These are phyloP conservation scores for Sebastes kiyomatsui DNA, from an alignment of 2,797 vertebrate species.

Conservation along the genomic window DNA sequence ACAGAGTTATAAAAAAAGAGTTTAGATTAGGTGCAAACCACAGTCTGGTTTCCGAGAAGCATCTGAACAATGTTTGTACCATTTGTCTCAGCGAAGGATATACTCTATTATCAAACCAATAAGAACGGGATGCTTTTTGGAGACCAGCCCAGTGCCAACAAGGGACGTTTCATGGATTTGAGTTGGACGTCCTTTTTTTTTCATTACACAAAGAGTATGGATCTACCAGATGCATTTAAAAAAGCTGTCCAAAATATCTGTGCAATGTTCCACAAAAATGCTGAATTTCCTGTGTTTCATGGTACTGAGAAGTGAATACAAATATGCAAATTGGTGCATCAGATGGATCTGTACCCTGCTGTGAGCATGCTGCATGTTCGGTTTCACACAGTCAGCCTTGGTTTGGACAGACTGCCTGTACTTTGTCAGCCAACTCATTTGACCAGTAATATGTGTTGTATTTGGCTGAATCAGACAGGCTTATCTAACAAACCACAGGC, in stretches of 20 bases:
- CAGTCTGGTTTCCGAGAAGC: constrained; percentile 42
- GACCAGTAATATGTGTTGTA: background rate
- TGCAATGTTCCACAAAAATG: background rate
- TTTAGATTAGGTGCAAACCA: constrained; percentile 1
- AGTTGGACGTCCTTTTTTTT: constrained; percentile 28
- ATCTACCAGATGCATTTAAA: constrained; percentile 57
- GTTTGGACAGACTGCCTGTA: constrained; percentile 55
- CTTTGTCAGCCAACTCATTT: constrained; percentile 14
- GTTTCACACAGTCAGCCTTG: constrained; percentile 32
- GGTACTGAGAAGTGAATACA: background rate
- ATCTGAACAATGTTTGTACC: background rate
- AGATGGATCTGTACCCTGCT: constrained; percentile 58
- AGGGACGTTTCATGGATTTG: constrained; percentile 28
- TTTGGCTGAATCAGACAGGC: constrained; percentile 34
- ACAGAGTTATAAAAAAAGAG: background rate
- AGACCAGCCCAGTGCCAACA: constrained; percentile 16
- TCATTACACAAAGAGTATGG: constrained; percentile 39
- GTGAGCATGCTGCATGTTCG: constrained; percentile 71
- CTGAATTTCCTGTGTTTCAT: background rate
- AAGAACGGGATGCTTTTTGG: constrained; percentile 19
- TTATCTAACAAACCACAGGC: constrained; percentile 54
- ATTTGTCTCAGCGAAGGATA: background rate
- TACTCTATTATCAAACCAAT: background rate
- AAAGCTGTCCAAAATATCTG: background rate
- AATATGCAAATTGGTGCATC: constrained; percentile 29